phyloP scores from a whole-genome alignment of 1,140 invertebrate species.

The Drosophila elegans region DNA sequence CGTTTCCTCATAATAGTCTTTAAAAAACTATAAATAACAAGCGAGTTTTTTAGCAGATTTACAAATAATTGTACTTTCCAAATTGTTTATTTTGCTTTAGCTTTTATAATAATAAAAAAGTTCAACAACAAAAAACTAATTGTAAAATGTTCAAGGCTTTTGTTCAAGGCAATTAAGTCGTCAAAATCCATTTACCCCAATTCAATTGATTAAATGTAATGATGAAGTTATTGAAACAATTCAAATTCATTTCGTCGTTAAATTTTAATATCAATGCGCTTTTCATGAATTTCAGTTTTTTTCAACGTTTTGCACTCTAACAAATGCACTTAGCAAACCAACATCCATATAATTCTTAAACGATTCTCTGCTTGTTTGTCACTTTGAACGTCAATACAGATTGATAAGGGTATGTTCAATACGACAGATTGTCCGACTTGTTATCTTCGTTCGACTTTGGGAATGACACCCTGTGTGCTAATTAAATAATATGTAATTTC shows the following conservation, averaged over 20 bases:
- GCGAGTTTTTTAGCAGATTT: background rate
- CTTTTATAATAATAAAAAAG: background rate
- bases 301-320: constrained; percentile 8
- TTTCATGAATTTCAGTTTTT: background rate
- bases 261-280: background rate
- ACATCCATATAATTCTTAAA: constrained; percentile 9
- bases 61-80: background rate
- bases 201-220: background rate
- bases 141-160: no score
- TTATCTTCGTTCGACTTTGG: constrained; percentile 1
- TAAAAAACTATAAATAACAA: background rate
- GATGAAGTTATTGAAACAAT: background rate
- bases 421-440: constrained; percentile 16
- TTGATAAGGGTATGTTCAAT: constrained; percentile 58
- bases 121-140: no score
- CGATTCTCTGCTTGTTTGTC: constrained; percentile 9
- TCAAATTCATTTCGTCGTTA: background rate
- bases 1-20: background rate
- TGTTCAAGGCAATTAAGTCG: no score
- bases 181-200: no score
- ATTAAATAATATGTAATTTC: constrained; percentile 39
- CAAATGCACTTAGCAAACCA: background rate
- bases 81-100: background rate
- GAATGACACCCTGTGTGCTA: background rate
- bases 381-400: constrained; percentile 35